These are phyloP conservation scores for Pycnonotus jocosus DNA, from an alignment of 2,113 vertebrate species.

Conservation along the genomic window DNA sequence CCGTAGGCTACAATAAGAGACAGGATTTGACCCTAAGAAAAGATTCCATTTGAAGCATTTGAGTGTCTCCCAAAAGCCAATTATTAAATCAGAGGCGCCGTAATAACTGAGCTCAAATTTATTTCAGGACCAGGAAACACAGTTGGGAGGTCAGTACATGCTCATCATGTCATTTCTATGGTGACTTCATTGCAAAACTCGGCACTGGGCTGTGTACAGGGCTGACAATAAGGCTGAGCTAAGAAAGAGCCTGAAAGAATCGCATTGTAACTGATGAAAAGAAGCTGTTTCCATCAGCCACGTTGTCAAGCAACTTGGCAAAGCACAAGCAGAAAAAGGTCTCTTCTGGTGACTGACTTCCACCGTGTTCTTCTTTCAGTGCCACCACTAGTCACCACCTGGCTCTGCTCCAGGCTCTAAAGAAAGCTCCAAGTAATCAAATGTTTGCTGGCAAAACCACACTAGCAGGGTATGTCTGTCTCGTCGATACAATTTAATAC, in stretches of 20 bases:
- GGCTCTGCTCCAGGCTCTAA: conserved; percentile 17
- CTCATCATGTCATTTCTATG: conserved; percentile 9
- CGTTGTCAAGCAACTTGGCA: conserved; percentile 25
- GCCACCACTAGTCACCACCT: background rate
- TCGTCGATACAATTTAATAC: background rate
- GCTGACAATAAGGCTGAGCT: background rate
- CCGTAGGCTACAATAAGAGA: background rate
- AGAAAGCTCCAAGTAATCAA: conserved; percentile 12
- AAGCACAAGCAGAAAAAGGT: background rate
- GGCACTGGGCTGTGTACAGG: background rate
- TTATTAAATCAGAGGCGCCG: conserved; percentile 8
- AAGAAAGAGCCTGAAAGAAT: conserved; percentile 32
- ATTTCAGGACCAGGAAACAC: background rate
- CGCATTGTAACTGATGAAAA: background rate
- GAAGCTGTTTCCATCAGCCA: conserved; percentile 40
- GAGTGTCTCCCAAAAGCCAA: conserved; percentile 36
- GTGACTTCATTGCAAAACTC: conserved; percentile 16
- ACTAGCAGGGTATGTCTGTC: background rate
- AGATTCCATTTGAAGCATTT: conserved; percentile 17
- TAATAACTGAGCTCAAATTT: conserved; percentile 41
- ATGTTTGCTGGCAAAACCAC: background rate
- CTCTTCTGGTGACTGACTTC: conserved; percentile 36
- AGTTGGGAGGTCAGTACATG: conserved; percentile 3
- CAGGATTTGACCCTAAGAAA: conserved; percentile 7
- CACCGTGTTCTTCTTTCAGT: background rate